Evolutionary conservation across 1,140 invertebrate genomes (phyloP), one percentile per base, ranked within the genome.

Genomic region (Pseudomyrmex cubaensis): DNA sequence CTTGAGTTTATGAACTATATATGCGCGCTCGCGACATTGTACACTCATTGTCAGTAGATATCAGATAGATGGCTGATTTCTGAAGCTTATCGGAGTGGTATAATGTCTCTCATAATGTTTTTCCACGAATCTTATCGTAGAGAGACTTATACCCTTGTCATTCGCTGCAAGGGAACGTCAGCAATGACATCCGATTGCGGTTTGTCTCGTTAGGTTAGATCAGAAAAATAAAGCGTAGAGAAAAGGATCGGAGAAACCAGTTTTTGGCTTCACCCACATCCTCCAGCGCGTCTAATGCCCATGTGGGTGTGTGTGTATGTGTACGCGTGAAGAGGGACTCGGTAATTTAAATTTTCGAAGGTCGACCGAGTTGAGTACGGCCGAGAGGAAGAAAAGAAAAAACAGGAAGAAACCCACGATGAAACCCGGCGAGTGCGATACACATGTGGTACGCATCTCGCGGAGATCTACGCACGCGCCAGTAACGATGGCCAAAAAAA

Each of bases 311-410:
- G 7, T 15, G 9, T 57, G 12, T 54, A 44, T 59, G 25, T 46
- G 46, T 54, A 67, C 50, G 54, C 50, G 67, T 7, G 70, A 35
- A 62, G 67, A 57, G 66, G 20, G 59, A 84, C 70, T 62, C 46
- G 7, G 66, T 59, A 66, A 80, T 87, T 86, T 87, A 90, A 90
- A 89, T 87, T 89, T 90, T 90, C 82, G 69, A 90, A 90, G 89
- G 87, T 88, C 87, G 83, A 59, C 62, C 72, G 66, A 44, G 61
- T 52, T 52, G 67, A 35, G 50, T 67, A 15, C 20, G 50, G 54
- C 20, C 62, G 52, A 62, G 12, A 84, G 48, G 57, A 54, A 69
- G 57, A 5, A 61, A 69, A 84, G 54, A 59, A 48, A 69, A 48
- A 69, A 50, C 82, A 20, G 66, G 73, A 82, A 78, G 17, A 62